These are phyloP conservation scores for Sphenopsis melanotis DNA, from an alignment of 2,797 vertebrate genomes.

Conservation along the genomic window DNA sequence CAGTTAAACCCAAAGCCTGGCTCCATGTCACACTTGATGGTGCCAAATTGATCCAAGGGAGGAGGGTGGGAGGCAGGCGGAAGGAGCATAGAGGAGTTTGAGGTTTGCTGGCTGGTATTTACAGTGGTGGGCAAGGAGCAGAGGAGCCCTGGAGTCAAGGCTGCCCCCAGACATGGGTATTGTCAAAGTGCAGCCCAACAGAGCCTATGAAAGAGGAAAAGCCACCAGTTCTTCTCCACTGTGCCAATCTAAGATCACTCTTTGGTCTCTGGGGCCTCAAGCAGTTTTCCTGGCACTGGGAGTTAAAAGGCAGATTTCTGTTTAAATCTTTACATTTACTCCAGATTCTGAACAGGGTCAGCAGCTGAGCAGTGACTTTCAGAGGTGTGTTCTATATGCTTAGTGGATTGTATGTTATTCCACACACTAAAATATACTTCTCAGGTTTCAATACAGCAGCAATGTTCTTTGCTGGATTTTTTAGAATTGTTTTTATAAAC, in stretches of 20 bases:
- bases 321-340: neutral
- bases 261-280: neutral
- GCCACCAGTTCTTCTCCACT: neutral
- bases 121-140: neutral
- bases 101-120: neutral
- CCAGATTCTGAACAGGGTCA: neutral
- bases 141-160: neutral
- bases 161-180: neutral
- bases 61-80: neutral
- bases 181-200: neutral
- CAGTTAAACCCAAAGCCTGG: conserved; percentile 11
- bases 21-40: neutral
- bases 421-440: neutral
- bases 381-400: neutral
- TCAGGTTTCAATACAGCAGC: neutral
- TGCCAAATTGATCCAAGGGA: neutral
- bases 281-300: neutral
- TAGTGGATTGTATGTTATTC: no score
- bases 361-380: neutral
- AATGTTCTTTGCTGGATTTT: neutral
- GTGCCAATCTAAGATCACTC: neutral
- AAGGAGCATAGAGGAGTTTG: neutral
- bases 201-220: neutral
- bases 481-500: neutral
- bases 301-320: neutral